A percentile compares a stretch with the other conserved stretches of the same genome.
Conservation (phyloP, 92 coral and sea anemone genomes). For the Hydrozoanthus gracilis region DNA sequence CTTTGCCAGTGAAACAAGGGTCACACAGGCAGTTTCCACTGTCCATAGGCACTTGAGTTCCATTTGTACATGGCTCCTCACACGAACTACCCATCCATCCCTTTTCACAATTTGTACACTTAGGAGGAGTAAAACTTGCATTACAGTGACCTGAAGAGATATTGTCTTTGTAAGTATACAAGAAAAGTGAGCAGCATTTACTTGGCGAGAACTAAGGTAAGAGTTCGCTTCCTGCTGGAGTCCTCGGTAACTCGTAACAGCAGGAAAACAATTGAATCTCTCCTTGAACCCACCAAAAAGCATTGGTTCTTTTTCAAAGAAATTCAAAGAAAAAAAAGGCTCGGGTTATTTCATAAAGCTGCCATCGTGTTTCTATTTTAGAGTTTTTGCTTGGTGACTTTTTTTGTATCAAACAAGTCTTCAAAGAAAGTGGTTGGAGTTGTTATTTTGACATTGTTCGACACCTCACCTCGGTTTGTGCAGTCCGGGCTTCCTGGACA, state of each 20-base stretch:
- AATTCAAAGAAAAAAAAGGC: background rate
- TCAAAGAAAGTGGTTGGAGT: background rate
- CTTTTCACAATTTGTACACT: conserved; percentile 65
- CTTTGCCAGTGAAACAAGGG: conserved; percentile 67
- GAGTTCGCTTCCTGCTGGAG: background rate
- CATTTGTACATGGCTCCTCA: conserved; percentile 68
- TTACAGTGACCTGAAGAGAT: conserved; percentile 64
- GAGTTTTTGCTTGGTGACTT: background rate
- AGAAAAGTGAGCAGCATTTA: background rate
- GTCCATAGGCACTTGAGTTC: conserved; percentile 74
- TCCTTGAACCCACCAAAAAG: background rate
- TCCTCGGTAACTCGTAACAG: background rate
- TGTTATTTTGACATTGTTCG: background rate
- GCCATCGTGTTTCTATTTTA: background rate
- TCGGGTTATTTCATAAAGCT: background rate
- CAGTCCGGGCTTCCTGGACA: conserved; percentile 83
- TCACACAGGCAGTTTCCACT: conserved; percentile 72
- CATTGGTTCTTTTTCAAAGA: background rate
- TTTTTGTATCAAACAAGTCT: background rate
- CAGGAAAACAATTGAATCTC: background rate
- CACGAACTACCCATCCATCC: conserved; percentile 78
- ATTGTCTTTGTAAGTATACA: background rate
- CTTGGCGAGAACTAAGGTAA: background rate
- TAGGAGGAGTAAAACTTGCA: conserved; percentile 69
- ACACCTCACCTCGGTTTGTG: conserved; percentile 54